Percentiles rank a stretch among this genome's conserved stretches.
phyloP scores from a whole-genome alignment of 1,140 invertebrate species.

The Drosophila suzukii region DNA sequence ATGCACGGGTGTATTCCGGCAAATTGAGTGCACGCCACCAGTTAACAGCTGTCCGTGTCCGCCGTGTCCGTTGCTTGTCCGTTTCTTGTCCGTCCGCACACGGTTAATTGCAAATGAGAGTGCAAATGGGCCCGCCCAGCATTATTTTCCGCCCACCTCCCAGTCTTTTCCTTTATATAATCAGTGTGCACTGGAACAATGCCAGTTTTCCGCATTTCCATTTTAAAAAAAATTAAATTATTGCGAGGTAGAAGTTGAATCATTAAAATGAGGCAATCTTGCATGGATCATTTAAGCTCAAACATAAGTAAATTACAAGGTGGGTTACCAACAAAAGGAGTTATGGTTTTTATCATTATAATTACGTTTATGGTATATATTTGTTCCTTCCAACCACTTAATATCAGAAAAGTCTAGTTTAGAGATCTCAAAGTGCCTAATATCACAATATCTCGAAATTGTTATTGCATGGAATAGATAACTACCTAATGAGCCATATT shows the following conservation, averaged over 20 bases:
- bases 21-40: constrained; percentile 8
- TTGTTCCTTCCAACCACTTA: too few species aligned
- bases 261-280: neutral
- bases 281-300: neutral
- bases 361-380: too few species aligned
- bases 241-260: neutral
- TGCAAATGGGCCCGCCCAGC: constrained; percentile 38
- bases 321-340: too few species aligned
- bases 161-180: neutral
- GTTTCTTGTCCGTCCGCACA: constrained; percentile 33
- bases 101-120: constrained; percentile 66
- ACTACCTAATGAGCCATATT: too few species aligned
- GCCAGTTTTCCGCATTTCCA: neutral
- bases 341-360: too few species aligned
- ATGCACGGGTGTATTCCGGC: neutral
- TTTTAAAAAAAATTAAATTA: neutral
- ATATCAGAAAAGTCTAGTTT: too few species aligned
- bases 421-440: too few species aligned
- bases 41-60: constrained; percentile 5
- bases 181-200: neutral
- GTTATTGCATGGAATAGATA: too few species aligned
- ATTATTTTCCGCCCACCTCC: neutral
- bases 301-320: too few species aligned
- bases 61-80: constrained; percentile 8
- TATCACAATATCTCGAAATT: too few species aligned